phyloP scores from a whole-genome alignment of 2,888 invertebrate genomes.

The Drosophila picticornis region DNA sequence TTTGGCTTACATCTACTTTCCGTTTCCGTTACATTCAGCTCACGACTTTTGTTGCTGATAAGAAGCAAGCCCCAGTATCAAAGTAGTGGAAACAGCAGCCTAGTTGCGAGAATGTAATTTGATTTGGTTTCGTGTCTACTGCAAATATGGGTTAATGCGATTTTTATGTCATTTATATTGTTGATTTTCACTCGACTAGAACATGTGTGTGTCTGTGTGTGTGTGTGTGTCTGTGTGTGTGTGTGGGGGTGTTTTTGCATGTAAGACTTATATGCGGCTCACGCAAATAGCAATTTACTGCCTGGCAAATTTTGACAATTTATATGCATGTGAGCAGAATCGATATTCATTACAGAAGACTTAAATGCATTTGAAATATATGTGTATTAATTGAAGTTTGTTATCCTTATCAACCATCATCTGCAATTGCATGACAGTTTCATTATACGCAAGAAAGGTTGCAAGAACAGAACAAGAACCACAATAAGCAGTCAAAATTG shows the following conservation, averaged over 20 bases:
- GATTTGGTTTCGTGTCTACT: slow-evolving; percentile 69
- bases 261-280: slow-evolving; percentile 21
- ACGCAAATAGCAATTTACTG: slow-evolving; percentile 52
- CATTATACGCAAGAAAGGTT: neutral
- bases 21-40: slow-evolving; percentile 74
- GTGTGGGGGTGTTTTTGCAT: slow-evolving; percentile 8
- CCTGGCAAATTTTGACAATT: slow-evolving; percentile 32
- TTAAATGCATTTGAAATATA: neutral
- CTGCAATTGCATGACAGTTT: neutral
- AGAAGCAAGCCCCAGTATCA: slow-evolving; percentile 26
- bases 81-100: slow-evolving; percentile 14
- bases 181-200: slow-evolving; percentile 41
- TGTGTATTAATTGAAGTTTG: neutral
- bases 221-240: neutral
- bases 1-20: slow-evolving; percentile 71
- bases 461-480: neutral
- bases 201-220: neutral
- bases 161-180: slow-evolving; percentile 78
- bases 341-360: slow-evolving; percentile 28
- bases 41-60: slow-evolving; percentile 73
- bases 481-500: neutral
- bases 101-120: slow-evolving; percentile 58
- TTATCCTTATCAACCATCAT: slow-evolving; percentile 1
- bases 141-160: slow-evolving; percentile 81
- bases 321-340: slow-evolving; percentile 3